These are phyloP conservation scores for Fragum fragum DNA, from an alignment of 2,888 invertebrate species.

Conservation along the genomic window DNA sequence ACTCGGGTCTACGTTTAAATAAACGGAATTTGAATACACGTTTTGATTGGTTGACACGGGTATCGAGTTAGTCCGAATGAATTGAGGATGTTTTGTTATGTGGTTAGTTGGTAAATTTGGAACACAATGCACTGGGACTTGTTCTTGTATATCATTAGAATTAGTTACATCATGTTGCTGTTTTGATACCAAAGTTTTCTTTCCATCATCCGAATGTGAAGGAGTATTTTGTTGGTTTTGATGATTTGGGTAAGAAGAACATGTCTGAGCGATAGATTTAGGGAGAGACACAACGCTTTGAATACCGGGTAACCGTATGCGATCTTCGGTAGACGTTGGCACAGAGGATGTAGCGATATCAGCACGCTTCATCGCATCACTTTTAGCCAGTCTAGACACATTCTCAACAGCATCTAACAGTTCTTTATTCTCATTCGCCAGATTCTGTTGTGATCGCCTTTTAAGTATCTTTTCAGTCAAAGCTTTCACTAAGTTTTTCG, in stretches of 20 bases:
- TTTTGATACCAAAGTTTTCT: not conserved
- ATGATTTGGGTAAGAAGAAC: not conserved
- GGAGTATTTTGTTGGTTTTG: not conserved
- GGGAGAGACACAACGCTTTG: constrained; percentile 15
- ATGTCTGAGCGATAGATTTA: not conserved
- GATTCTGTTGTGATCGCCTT: constrained; percentile 51
- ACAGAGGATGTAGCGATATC: not conserved
- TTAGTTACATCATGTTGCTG: not conserved
- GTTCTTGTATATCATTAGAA: not conserved
- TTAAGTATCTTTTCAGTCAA: constrained; percentile 76
- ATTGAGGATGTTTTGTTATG: constrained; percentile 45
- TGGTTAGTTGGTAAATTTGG: not conserved
- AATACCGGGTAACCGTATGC: not conserved
- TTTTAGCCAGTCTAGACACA: constrained; percentile 21
- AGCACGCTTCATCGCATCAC: not conserved
- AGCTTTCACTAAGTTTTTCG: constrained; percentile 76
- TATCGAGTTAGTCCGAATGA: constrained; percentile 43
- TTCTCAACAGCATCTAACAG: constrained; percentile 40
- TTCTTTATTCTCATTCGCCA: constrained; percentile 32
- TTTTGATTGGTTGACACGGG: constrained; percentile 40
- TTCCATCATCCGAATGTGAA: not conserved
- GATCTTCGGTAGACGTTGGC: not conserved
- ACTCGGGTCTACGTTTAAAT: constrained; percentile 1
- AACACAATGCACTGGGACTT: constrained; percentile 9
- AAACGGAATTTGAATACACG: not conserved